phyloP scores from a whole-genome alignment of 2,797 vertebrate genomes.

The Coracias cyanogaster region DNA sequence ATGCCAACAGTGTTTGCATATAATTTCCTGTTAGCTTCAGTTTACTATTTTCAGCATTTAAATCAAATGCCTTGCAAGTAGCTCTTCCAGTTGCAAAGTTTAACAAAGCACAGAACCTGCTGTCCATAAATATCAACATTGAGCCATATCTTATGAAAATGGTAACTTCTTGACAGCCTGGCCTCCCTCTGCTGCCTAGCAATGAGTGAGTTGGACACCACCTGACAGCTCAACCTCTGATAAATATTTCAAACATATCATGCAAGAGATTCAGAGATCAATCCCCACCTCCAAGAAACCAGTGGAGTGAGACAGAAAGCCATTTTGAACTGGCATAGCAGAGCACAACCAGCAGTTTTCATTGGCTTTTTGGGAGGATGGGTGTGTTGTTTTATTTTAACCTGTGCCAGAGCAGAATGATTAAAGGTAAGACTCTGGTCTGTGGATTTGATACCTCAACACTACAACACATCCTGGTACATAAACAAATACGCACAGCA shows the following conservation, averaged over 20 bases:
- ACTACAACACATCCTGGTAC: background rate
- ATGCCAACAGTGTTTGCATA: background rate
- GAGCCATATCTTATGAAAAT: conserved; percentile 55
- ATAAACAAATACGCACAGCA: background rate
- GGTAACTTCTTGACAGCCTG: conserved; percentile 59
- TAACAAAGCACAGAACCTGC: conserved; percentile 21
- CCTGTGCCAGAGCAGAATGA: background rate
- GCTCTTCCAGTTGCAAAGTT: background rate
- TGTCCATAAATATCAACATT: conserved; percentile 66
- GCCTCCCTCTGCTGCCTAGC: conserved; percentile 70
- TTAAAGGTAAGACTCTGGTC: background rate
- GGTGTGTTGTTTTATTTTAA: background rate
- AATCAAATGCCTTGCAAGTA: conserved; percentile 24
- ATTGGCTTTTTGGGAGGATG: rapidly evolving
- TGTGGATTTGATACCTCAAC: background rate
- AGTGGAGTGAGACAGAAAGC: conserved; percentile 66
- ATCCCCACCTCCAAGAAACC: conserved; percentile 68
- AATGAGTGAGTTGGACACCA: conserved; percentile 74
- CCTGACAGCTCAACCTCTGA: conserved; percentile 70
- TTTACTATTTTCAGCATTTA: conserved; percentile 29
- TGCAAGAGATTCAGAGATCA: conserved; percentile 78
- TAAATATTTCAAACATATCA: conserved; percentile 77
- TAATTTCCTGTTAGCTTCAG: background rate
- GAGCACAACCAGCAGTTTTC: conserved; percentile 39
- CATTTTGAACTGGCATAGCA: conserved; percentile 55